A percentile compares a stretch with the other conserved stretches of the same genome.
Conservation (phyloP, 2,797 vertebrate species). For the Periophthalmus magnuspinnatus region DNA sequence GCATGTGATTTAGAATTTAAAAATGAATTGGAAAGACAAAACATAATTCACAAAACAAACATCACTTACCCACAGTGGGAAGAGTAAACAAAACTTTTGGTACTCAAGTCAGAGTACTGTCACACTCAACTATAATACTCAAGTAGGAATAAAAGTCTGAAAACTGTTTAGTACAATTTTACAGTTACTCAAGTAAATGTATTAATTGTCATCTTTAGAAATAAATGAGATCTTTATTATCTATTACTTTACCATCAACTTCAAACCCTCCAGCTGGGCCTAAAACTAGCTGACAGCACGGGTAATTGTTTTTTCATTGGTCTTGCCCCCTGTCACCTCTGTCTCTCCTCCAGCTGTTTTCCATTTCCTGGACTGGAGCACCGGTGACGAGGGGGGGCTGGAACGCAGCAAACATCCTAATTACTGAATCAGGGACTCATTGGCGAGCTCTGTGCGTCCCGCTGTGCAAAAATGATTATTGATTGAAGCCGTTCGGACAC, state of each 20-base stretch:
- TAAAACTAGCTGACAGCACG: constrained; percentile 27
- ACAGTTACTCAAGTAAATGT: not conserved
- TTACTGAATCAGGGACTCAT: constrained; percentile 72
- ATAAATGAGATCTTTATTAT: not conserved
- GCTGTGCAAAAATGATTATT: constrained; percentile 71
- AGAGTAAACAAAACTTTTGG: too few relatives aligned
- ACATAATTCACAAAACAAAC: too few relatives aligned
- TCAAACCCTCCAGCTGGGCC: constrained; percentile 43
- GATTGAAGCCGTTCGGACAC: constrained; percentile 71
- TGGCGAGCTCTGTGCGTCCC: constrained; percentile 50
- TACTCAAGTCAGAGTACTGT: too few relatives aligned
- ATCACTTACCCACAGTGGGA: too few relatives aligned
- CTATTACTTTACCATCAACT: constrained; percentile 19
- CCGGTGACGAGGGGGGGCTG: constrained; percentile 25
- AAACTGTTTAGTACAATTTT: not conserved
- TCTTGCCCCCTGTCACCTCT: constrained; percentile 9
- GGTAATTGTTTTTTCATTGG: constrained; percentile 51
- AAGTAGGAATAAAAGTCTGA: not conserved
- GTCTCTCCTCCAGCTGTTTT: constrained; percentile 46
- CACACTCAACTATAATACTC: not conserved
- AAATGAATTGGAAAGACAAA: too few relatives aligned
- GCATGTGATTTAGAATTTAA: too few relatives aligned
- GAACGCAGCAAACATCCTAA: constrained; percentile 61
- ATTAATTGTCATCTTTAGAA: not conserved
- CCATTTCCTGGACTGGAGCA: constrained; percentile 52